These are phyloP conservation scores for Pica pica DNA, from an alignment of 2,113 vertebrate species.

Conservation along the genomic window DNA sequence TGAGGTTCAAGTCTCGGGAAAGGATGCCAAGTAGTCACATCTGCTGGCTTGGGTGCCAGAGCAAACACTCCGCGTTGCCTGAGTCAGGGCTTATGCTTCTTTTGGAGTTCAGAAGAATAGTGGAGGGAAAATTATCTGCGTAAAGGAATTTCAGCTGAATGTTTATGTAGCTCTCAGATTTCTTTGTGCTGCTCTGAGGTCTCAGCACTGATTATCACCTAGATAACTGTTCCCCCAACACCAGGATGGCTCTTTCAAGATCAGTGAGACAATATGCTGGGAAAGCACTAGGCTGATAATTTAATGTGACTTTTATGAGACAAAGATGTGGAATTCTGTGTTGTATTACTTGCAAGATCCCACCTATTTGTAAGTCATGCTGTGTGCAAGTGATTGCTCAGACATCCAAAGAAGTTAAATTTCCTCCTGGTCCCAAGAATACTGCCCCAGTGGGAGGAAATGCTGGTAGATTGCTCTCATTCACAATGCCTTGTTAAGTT, in stretches of 20 bases:
- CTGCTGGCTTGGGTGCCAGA: slow-evolving; percentile 66
- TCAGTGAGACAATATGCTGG: not conserved
- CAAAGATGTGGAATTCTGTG: not conserved
- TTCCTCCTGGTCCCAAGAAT: not conserved
- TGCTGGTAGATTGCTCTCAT: not conserved
- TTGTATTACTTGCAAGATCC: not conserved
- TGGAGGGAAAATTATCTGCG: not conserved
- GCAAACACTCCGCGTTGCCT: slow-evolving; percentile 44
- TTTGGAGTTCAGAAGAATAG: slow-evolving; percentile 50
- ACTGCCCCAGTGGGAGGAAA: not conserved
- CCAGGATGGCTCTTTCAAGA: not conserved
- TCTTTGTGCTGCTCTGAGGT: not conserved
- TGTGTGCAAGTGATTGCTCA: not conserved
- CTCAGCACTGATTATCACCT: slow-evolving; percentile 5
- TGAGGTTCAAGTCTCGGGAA: slow-evolving; percentile 51
- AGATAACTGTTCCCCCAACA: not conserved
- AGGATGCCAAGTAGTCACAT: slow-evolving; percentile 65
- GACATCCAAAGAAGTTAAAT: not conserved
- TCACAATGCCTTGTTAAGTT: not conserved
- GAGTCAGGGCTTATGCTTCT: slow-evolving; percentile 64
- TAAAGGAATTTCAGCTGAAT: slow-evolving; percentile 17
- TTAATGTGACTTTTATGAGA: not conserved
- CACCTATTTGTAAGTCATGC: not conserved
- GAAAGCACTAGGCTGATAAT: not conserved
- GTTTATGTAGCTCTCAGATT: not conserved